A percentile compares a stretch with the other conserved stretches of the same genome.
These are phyloP conservation scores for Machimus rusticus DNA, from an alignment of 2,888 invertebrate species.

Conservation along the genomic window DNA sequence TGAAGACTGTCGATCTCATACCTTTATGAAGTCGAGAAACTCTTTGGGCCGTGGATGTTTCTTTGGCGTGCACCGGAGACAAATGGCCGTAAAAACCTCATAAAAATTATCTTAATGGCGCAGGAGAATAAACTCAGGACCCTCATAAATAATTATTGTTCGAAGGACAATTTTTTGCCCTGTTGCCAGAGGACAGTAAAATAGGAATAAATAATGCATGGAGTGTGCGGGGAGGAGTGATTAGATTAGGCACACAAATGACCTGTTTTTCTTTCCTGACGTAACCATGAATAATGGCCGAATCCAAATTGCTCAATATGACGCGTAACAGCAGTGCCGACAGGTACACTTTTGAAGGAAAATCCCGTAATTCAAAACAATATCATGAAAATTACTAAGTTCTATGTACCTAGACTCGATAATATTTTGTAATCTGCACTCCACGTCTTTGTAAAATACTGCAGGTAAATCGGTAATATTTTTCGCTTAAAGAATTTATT, in stretches of 20 bases:
- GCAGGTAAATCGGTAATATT: too few relatives aligned
- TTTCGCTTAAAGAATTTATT: too few relatives aligned
- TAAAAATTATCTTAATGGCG: conserved; percentile 32
- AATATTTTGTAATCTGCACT: too few relatives aligned
- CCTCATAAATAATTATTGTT: conserved; percentile 12
- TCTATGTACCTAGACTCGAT: too few relatives aligned
- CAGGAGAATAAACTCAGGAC: conserved; percentile 2
- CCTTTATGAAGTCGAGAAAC: conserved; percentile 8
- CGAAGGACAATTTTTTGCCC: conserved; percentile 8
- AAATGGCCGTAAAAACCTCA: conserved; percentile 29
- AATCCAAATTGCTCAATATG: neutral
- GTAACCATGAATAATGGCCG: neutral
- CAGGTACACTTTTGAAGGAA: neutral
- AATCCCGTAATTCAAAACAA: neutral
- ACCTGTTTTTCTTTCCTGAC: neutral
- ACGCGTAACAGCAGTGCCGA: neutral
- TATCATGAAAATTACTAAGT: neutral
- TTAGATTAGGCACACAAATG: conserved; percentile 8
- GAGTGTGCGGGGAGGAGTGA: neutral
- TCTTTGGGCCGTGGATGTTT: neutral
- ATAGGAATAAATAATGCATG: neutral
- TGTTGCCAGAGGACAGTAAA: neutral
- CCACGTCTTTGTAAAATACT: too few relatives aligned
- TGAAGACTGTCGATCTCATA: neutral
- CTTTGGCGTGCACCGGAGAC: conserved; percentile 9